Percentiles rank a stretch among this genome's conserved stretches.
Evolutionary conservation across 2,888 invertebrate genomes (phyloP).

Genomic region (Tinea semifulvella): DNA sequence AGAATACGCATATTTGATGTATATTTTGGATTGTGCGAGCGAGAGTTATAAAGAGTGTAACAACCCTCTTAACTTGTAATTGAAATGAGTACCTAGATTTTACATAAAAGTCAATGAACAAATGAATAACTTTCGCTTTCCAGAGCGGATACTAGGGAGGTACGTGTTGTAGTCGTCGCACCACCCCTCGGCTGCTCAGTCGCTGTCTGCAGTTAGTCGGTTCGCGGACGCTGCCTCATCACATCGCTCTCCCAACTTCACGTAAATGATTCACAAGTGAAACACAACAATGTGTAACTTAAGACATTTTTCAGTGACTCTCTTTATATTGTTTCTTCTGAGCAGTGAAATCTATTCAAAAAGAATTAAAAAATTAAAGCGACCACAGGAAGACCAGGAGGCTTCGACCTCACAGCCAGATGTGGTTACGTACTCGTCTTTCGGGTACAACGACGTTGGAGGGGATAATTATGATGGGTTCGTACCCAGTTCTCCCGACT

Average conservation of each 20-base stretch:
- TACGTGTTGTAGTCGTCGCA: slow-evolving; percentile 24
- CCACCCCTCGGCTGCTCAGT: slow-evolving; percentile 6
- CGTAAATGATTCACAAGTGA: slow-evolving; percentile 3
- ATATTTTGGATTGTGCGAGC: no score
- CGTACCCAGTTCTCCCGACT: slow-evolving; percentile 52
- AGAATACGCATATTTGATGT: no score
- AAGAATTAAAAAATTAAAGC: slow-evolving; percentile 39
- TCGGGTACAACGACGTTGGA: slow-evolving; percentile 55
- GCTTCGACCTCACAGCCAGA: slow-evolving; percentile 40
- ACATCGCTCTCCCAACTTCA: slow-evolving; percentile 30
- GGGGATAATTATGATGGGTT: slow-evolving; percentile 40
- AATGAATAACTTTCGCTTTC: slow-evolving; percentile 52
- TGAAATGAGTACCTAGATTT: no score
- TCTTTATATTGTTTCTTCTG: slow-evolving; percentile 1
- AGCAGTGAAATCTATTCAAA: slow-evolving; percentile 27
- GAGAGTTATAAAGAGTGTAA: no score
- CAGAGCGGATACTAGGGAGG: slow-evolving; percentile 34
- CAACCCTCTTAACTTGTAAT: no score
- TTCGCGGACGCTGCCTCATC: slow-evolving; percentile 39
- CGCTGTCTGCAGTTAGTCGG: slow-evolving; percentile 33
- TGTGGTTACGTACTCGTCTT: slow-evolving; percentile 54
- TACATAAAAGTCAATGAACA: no score
- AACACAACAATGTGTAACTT: slow-evolving; percentile 31
- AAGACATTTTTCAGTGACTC: slow-evolving; percentile 2
- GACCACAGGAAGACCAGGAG: slow-evolving; percentile 33